These are phyloP conservation scores for Epinotia brunnichana DNA, from an alignment of 2,888 invertebrate genomes.

Conservation along the genomic window DNA sequence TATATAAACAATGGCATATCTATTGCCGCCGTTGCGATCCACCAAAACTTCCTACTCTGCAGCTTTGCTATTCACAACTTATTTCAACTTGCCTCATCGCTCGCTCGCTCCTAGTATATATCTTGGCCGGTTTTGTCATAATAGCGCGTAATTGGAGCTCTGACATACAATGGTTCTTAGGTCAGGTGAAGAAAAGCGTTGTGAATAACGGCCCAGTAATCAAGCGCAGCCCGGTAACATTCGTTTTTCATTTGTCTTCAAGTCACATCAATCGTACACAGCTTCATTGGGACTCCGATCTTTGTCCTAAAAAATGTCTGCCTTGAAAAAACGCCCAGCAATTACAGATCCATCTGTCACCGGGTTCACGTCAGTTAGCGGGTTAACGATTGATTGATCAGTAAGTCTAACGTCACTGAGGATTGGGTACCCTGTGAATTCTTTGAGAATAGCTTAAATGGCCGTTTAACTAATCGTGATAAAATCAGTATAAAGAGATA, in stretches of 20 bases:
- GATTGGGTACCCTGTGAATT: conserved; percentile 33
- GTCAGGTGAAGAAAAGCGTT: background rate
- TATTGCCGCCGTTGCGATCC: background rate
- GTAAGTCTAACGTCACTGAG: conserved; percentile 50
- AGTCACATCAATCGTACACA: conserved; percentile 73
- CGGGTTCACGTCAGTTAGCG: conserved; percentile 64
- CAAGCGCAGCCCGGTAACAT: conserved; percentile 58
- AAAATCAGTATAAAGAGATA: no score
- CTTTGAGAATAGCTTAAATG: background rate
- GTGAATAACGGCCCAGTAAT: conserved; percentile 49
- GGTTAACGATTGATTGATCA: conserved; percentile 75
- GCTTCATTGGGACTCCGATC: conserved; percentile 71
- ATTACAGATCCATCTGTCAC: conserved; percentile 81
- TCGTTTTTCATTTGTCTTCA: conserved; percentile 69
- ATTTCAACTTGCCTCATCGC: background rate
- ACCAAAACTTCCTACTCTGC: conserved; percentile 31
- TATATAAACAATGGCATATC: background rate
- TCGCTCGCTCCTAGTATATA: background rate
- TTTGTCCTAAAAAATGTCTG: conserved; percentile 65
- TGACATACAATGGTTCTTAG: background rate
- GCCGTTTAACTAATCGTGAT: background rate
- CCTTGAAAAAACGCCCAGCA: conserved; percentile 65
- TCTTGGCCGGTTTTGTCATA: background rate
- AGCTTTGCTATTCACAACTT: background rate
- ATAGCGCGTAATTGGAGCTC: background rate